Evolutionary conservation across 2,888 invertebrate genomes (phyloP).

Genomic region (Neoaliturus tenellus): DNA sequence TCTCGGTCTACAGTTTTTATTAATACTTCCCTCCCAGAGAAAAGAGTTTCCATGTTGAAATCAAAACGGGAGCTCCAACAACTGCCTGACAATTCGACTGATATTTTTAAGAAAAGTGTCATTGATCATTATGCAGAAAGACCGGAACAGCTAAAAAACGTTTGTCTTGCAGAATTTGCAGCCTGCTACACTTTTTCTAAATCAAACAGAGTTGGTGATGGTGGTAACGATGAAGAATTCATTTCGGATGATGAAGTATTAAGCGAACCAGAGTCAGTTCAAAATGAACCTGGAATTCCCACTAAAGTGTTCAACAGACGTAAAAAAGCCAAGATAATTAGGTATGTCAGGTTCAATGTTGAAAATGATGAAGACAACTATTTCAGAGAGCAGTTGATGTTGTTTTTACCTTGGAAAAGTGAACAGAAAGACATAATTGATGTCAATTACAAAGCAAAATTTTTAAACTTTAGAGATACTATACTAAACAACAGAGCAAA

Average conservation of each 20-base stretch:
- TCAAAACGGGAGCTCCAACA: background rate
- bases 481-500: slow-evolving; percentile 2
- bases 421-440: slow-evolving; percentile 61
- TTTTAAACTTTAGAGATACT: background rate
- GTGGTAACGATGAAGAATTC: background rate
- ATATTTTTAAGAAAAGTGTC: slow-evolving; percentile 59
- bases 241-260: background rate
- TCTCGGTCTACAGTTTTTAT: background rate
- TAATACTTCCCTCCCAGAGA: background rate
- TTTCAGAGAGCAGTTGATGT: slow-evolving; percentile 43
- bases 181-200: slow-evolving; percentile 48
- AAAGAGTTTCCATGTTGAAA: background rate
- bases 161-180: slow-evolving; percentile 68
- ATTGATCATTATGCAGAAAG: slow-evolving; percentile 67
- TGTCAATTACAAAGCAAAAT: slow-evolving; percentile 53
- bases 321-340: slow-evolving; percentile 18
- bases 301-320: background rate
- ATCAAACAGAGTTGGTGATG: background rate
- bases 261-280: background rate
- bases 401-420: slow-evolving; percentile 64
- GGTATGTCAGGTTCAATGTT: slow-evolving; percentile 32
- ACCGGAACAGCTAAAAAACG: slow-evolving; percentile 65
- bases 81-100: background rate
- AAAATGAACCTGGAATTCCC: background rate
- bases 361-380: slow-evolving; percentile 41